phyloP scores from a whole-genome alignment of 2,888 invertebrate genomes.

The Plagodis pulveraria region DNA sequence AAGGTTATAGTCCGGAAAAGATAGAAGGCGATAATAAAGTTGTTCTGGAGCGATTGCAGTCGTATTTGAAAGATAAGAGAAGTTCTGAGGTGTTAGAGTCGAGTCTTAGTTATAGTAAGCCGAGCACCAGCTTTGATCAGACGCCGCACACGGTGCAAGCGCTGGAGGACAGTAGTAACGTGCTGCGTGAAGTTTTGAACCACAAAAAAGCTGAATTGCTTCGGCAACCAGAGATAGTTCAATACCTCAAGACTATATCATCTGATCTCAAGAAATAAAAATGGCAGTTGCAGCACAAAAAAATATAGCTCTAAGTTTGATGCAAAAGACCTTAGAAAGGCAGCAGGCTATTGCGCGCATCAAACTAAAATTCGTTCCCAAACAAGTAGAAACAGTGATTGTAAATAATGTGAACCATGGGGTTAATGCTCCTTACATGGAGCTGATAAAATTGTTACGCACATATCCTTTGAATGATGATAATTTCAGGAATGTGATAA shows the following conservation, averaged over 20 bases:
- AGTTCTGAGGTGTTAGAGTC: constrained; percentile 64
- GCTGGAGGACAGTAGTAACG: constrained; percentile 70
- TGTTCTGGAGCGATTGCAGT: constrained; percentile 77
- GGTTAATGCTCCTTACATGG: constrained; percentile 70
- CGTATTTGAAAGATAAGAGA: constrained; percentile 78
- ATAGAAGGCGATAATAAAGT: constrained; percentile 80
- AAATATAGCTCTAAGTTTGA: constrained; percentile 71
- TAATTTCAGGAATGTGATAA: constrained; percentile 69
- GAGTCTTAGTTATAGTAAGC: constrained; percentile 61
- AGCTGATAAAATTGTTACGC: constrained; percentile 74
- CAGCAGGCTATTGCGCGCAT: constrained; percentile 68
- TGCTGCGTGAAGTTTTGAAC: constrained; percentile 75
- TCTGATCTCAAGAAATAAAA: constrained; percentile 70
- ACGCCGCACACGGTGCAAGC: constrained; percentile 49
- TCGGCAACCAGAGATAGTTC: constrained; percentile 75
- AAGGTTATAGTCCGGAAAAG: constrained; percentile 79
- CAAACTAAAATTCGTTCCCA: constrained; percentile 70
- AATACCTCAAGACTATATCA: constrained; percentile 70
- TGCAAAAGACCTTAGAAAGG: constrained; percentile 73
- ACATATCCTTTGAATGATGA: constrained; percentile 72
- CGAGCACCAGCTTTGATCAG: constrained; percentile 72
- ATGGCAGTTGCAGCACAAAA: constrained; percentile 75
- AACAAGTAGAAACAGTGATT: constrained; percentile 76
- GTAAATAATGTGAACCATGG: constrained; percentile 65
- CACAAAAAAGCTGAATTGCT: constrained; percentile 77